phyloP scores from a whole-genome alignment of 2,888 invertebrate species.

The Clitarchus hookeri region DNA sequence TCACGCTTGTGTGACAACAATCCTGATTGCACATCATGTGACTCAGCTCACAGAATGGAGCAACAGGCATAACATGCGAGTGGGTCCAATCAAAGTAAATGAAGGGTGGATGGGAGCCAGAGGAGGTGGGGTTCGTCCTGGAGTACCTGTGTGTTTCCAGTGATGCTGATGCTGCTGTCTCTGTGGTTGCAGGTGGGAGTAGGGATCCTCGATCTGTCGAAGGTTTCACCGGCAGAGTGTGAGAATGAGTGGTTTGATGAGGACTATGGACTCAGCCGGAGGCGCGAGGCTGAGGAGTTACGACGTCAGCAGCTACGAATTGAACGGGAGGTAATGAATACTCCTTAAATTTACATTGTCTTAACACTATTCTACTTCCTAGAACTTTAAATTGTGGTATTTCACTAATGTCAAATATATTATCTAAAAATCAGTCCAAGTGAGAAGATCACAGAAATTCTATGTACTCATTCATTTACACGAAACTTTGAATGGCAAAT shows the following conservation, averaged over 20 bases:
- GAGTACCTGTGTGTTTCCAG: background rate
- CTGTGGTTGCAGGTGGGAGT: background rate
- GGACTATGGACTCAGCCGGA: constrained; percentile 49
- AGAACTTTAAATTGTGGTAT: background rate
- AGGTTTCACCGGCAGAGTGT: constrained; percentile 7
- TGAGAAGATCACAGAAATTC: too few species aligned
- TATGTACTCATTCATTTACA: too few species aligned
- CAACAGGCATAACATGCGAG: constrained; percentile 4
- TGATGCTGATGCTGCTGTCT: background rate
- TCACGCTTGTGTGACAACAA: constrained; percentile 14
- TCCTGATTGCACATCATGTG: background rate
- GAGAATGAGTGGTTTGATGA: constrained; percentile 50
- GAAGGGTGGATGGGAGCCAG: background rate
- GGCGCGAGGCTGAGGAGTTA: constrained; percentile 64
- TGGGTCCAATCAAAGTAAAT: constrained; percentile 8
- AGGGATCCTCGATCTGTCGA: background rate
- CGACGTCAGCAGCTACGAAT: constrained; percentile 66
- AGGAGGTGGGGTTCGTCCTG: background rate
- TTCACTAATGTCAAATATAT: background rate
- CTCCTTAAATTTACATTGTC: background rate
- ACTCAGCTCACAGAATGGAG: background rate
- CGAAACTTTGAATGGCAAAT: too few species aligned
- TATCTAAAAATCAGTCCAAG: too few species aligned
- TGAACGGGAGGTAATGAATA: constrained; percentile 63
- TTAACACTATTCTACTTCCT: background rate